Base-by-base conservation (phyloP, 2,113 vertebrate genomes). In the Corydoras sp. region DNA sequence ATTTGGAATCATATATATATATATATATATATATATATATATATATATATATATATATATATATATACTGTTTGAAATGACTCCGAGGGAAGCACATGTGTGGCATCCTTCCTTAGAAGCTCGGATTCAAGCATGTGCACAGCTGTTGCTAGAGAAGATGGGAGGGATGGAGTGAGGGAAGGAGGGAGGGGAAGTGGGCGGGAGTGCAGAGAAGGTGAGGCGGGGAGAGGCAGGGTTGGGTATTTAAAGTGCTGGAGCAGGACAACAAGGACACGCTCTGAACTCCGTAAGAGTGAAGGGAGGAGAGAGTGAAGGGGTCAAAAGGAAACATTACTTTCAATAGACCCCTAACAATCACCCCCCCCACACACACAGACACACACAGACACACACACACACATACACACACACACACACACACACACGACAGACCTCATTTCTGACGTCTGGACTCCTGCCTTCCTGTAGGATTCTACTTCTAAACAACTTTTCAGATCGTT, bases 181-280 rank as follows among this genome's bases (percentile, higher is more conserved):
- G 54, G 70, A 53, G 48, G n/a, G 35, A 43, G 35, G 35, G 35
- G 35, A 5, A 43, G 56, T n/a, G 65, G 56, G 67, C 15, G 63
- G 58, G 58, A 50, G 64, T 31, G 62, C 51, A 75, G 58, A 71
- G 15, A 71, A 60, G 71, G 69, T 66, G 72, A 83, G 82, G 79
- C 35, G 35, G 78, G 79, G 77, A 81, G 79, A 83, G 85, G 85
- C 83, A 85, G 84, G 85, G 82, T 82, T 85, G 85, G 79, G 85
- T 91, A 91, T 90, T 90, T 91, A 91, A 43, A 91, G 85, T 83
- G 78, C 76, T 12, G 59, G 88, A 90, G 85, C 86, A 90, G 89
- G 88, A 89, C 87, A 84, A 83, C 86, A 77, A 84, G 86, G 72
- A 77, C 85, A 89, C 85, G 85, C 87, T 87, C 87, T 88, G 81